Percentiles rank a stretch among this genome's conserved stretches.
These are phyloP conservation scores for Blastobasis lacticolella DNA, from an alignment of 2,888 invertebrate species.

Conservation along the genomic window DNA sequence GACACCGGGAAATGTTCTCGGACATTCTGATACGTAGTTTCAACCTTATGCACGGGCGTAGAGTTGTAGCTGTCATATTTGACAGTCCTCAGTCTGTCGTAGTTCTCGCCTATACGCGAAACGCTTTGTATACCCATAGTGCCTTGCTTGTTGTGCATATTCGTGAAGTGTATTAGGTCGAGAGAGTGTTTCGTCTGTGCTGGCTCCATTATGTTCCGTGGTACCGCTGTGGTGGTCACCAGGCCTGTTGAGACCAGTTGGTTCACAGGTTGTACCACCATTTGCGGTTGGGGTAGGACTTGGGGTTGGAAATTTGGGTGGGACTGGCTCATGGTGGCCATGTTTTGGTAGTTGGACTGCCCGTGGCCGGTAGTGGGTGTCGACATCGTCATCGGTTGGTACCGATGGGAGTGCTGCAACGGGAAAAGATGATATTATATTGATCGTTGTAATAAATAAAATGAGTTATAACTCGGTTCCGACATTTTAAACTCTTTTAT, in stretches of 20 bases:
- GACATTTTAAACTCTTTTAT: no score
- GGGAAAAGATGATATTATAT: background rate
- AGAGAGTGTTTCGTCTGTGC: conserved; percentile 44
- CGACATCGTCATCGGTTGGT: conserved; percentile 61
- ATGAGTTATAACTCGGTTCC: no score
- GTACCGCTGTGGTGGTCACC: conserved; percentile 30
- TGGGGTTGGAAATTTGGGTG: conserved; percentile 41
- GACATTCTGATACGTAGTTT: conserved; percentile 54
- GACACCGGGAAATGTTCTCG: conserved; percentile 45
- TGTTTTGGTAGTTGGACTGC: conserved; percentile 48
- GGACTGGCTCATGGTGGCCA: conserved; percentile 56
- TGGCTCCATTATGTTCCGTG: conserved; percentile 47
- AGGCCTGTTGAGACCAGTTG: conserved; percentile 28
- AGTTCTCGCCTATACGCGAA: conserved; percentile 42
- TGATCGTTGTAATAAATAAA: background rate
- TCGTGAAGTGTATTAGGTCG: conserved; percentile 54
- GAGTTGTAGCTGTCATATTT: conserved; percentile 48
- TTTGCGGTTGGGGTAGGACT: conserved; percentile 11
- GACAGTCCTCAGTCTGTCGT: conserved; percentile 38
- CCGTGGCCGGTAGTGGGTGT: conserved; percentile 40
- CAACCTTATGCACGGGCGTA: conserved; percentile 41
- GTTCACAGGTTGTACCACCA: conserved; percentile 7
- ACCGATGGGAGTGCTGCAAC: conserved; percentile 50
- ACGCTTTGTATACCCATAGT: conserved; percentile 43
- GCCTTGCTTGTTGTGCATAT: conserved; percentile 38